Base-by-base conservation (phyloP, 2,888 invertebrate species). In the Lasius fuliginosus region DNA sequence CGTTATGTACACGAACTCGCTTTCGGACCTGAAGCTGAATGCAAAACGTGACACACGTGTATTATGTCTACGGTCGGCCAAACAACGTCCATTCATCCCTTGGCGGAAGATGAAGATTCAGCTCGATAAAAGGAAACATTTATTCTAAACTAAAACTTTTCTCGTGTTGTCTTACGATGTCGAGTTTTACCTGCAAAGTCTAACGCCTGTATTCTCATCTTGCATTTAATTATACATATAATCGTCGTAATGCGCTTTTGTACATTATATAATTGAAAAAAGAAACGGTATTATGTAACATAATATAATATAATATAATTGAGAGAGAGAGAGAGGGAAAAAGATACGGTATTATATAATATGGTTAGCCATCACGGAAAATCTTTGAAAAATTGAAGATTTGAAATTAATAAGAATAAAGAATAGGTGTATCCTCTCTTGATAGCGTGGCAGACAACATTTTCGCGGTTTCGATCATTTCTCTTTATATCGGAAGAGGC, bases 1-100 rank as follows among this genome's bases (percentile, higher is more conserved):
- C 86, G 89, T 86, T 90, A 86, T 86, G 82, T 87, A 85, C 85
- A 84, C 83, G 82, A 27, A 86, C 85, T 85, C 86, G 64, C 73
- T 62, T 53, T 58, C 64, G 33, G 53, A 58, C 27, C 30, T 71
- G 40, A 53, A 53, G 42, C 56, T 65, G 82, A 79, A 67, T 77
- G 60, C 64, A 62, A 77, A 77, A 40, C 8, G 67, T 40, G 8
- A 42, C 81, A 42, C 81, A 82, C 85, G 71, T 53, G 62, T 68
- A 53, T 33, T 56, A 8, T 9, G n/a, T 6, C n/a, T 11, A 23
- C n/a, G 33, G 62, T 60, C 65, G 85, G 73, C 64, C 86, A 62
- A 88, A 81, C 86, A 84, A 86, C 46, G 64, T 76, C 69, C 79
- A 81, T 86, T 86, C 71, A 68, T 58, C 73, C 46, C 67, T 74